A percentile compares a stretch with the other conserved stretches of the same genome.
These are phyloP conservation scores for Rhynchomys soricoides DNA, from an alignment of 2,113 vertebrate genomes.

Conservation along the genomic window DNA sequence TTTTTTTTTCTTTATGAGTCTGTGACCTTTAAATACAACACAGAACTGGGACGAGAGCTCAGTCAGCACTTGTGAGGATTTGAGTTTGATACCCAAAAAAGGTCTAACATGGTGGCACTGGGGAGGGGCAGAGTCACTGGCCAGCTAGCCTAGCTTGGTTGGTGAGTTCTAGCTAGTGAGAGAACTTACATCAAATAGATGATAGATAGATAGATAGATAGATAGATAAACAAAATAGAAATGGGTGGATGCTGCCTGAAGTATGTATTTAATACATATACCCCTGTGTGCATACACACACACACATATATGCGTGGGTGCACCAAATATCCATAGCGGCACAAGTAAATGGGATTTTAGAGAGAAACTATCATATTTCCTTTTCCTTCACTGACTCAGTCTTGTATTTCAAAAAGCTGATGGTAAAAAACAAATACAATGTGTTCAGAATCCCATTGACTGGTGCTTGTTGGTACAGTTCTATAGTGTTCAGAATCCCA, in stretches of 20 bases:
- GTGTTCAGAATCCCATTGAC: not conserved
- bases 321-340: not conserved
- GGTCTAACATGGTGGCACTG: not conserved
- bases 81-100: not conserved
- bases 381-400: not conserved
- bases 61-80: not conserved
- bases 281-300: fast-evolving
- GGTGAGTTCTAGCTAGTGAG: not conserved
- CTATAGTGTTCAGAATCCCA: not conserved
- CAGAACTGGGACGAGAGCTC: not conserved
- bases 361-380: not conserved
- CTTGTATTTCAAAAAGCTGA: not conserved
- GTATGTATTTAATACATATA: not conserved
- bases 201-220: not conserved
- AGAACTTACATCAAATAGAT: not conserved
- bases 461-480: not conserved
- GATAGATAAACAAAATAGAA: too few relatives aligned
- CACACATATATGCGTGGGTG: not conserved
- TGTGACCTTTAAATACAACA: not conserved
- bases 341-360: not conserved
- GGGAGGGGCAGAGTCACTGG: not conserved
- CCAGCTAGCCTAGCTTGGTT: not conserved
- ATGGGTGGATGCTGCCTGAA: not conserved
- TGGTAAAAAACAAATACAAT: not conserved
- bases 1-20: too few relatives aligned